Percentiles rank a stretch among this genome's conserved stretches.
phyloP scores from a whole-genome alignment of 2,888 invertebrate species.

The Amphipyra tragopoginis region DNA sequence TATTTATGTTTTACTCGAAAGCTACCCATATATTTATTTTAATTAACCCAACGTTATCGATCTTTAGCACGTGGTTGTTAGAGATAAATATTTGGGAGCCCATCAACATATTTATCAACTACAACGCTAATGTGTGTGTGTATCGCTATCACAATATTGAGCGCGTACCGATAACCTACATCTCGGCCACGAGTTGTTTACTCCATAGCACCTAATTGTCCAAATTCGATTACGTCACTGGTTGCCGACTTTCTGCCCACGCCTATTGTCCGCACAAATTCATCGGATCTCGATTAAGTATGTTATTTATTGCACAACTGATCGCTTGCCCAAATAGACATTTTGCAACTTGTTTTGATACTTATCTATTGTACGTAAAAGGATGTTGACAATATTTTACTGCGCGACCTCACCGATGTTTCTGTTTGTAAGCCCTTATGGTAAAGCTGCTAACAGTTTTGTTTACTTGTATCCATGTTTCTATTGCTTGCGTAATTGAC shows the following conservation, averaged over 20 bases:
- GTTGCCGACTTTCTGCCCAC: slow-evolving; percentile 64
- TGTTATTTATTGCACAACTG: slow-evolving; percentile 68
- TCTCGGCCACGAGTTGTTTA: slow-evolving; percentile 75
- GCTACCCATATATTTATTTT: slow-evolving; percentile 25
- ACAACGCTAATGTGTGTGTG: slow-evolving; percentile 69
- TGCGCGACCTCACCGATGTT: slow-evolving; percentile 50
- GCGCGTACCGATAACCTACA: slow-evolving; percentile 78
- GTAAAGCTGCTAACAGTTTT: slow-evolving; percentile 71
- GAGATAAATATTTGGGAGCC: slow-evolving; percentile 62
- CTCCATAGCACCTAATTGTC: slow-evolving; percentile 74
- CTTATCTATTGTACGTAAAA: slow-evolving; percentile 55
- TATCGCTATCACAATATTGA: slow-evolving; percentile 63
- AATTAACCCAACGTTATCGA: slow-evolving; percentile 46
- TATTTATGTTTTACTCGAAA: slow-evolving; percentile 32
- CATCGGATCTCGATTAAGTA: slow-evolving; percentile 61
- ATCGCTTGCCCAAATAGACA: slow-evolving; percentile 56
- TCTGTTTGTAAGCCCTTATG: slow-evolving; percentile 67
- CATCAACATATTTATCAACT: slow-evolving; percentile 67
- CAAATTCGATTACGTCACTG: slow-evolving; percentile 76
- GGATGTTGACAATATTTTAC: slow-evolving; percentile 56
- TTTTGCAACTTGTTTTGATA: slow-evolving; percentile 69
- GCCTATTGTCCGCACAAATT: slow-evolving; percentile 68
- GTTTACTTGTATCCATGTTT: slow-evolving; percentile 68
- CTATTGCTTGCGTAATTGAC: slow-evolving; percentile 68
- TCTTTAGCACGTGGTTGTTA: slow-evolving; percentile 53